These are phyloP conservation scores for Indicator indicator DNA, from an alignment of 2,113 vertebrate genomes.

Conservation along the genomic window DNA sequence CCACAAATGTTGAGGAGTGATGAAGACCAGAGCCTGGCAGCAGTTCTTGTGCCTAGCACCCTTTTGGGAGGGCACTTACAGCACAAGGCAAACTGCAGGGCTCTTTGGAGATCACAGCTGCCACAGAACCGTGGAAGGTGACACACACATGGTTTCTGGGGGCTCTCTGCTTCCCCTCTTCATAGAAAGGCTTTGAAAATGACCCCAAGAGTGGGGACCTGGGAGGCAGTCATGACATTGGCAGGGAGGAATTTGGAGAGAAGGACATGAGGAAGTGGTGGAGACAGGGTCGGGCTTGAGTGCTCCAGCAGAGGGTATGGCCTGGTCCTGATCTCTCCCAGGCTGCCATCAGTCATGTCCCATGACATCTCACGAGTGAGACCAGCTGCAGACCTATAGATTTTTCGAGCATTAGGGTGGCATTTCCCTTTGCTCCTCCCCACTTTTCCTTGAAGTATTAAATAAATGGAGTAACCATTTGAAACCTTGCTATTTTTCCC, in stretches of 20 bases:
- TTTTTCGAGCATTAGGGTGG: not conserved
- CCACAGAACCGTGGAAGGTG: not conserved
- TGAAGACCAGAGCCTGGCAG: not conserved
- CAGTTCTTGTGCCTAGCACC: not conserved
- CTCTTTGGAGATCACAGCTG: not conserved
- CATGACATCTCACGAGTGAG: conserved; percentile 53
- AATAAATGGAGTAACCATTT: not conserved
- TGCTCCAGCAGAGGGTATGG: not conserved
- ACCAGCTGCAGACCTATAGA: conserved; percentile 13
- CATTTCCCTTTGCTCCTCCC: conserved; percentile 1
- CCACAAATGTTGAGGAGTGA: not conserved
- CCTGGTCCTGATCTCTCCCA: conserved; percentile 5
- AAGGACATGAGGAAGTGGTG: conserved; percentile 16
- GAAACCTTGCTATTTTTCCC: not conserved
- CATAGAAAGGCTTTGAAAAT: not conserved
- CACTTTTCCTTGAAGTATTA: not conserved
- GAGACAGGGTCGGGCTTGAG: not conserved
- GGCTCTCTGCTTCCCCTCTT: not conserved
- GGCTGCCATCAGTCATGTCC: not conserved
- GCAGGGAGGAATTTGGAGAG: not conserved
- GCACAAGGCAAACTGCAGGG: not conserved
- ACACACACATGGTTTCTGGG: not conserved
- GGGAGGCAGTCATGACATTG: fast-evolving
- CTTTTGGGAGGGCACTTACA: not conserved
- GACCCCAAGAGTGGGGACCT: fast-evolving